phyloP scores from a whole-genome alignment of 2,888 invertebrate genomes.

The Falcaria lacertinaria region DNA sequence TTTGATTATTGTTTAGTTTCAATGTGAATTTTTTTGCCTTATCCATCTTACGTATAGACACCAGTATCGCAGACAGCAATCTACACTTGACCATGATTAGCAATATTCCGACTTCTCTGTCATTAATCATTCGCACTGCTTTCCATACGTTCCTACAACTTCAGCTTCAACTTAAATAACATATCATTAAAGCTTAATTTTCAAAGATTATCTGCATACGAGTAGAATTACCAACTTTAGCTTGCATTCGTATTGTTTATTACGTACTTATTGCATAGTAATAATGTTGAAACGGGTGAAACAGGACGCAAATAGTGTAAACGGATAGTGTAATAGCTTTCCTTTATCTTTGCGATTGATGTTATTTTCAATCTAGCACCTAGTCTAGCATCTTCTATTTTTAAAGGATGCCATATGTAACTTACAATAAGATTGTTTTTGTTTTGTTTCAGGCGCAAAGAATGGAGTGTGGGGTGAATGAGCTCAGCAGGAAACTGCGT shows the following conservation, averaged over 20 bases:
- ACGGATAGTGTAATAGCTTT: conserved; percentile 56
- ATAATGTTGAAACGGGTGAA: conserved; percentile 20
- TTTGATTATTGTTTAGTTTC: too few relatives aligned
- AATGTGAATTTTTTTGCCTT: too few relatives aligned
- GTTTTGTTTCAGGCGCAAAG: conserved; percentile 68
- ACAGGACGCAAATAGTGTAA: conserved; percentile 22
- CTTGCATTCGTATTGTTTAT: conserved; percentile 9
- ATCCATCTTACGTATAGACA: too few relatives aligned
- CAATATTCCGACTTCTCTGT: conserved; percentile 40
- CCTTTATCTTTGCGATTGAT: conserved; percentile 44
- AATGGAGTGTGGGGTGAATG: conserved; percentile 70
- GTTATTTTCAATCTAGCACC: conserved; percentile 11
- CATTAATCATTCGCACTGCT: conserved; percentile 43
- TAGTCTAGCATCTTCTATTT: neutral
- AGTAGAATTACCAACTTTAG: too few relatives aligned
- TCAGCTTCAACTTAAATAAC: neutral
- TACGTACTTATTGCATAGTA: conserved; percentile 15
- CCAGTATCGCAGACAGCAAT: conserved; percentile 14
- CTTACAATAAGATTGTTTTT: conserved; percentile 5
- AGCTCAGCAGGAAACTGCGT: conserved; percentile 67
- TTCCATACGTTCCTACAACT: conserved; percentile 30
- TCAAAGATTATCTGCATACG: neutral
- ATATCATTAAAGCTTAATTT: neutral
- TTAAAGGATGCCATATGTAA: neutral
- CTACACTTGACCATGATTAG: conserved; percentile 41